A percentile compares a stretch with the other conserved stretches of the same genome.
Evolutionary conservation across 2,797 vertebrate species (phyloP).

Genomic region (Aphelocoma californica): DNA sequence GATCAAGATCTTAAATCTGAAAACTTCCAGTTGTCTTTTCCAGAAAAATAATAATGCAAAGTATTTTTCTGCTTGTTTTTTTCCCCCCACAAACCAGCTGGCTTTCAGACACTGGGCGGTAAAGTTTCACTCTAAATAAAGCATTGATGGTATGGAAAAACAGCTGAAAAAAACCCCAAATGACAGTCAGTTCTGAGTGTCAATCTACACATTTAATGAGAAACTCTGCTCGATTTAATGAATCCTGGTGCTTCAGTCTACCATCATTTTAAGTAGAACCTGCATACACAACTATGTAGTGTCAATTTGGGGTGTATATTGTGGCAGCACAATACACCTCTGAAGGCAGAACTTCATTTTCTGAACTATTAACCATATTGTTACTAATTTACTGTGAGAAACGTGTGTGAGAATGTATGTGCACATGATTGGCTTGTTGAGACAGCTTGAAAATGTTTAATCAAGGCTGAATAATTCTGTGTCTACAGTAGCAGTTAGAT

Average conservation of each 20-base stretch:
- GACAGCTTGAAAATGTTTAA: constrained; percentile 47
- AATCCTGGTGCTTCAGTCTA: constrained; percentile 58
- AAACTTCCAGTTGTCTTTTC: constrained; percentile 20
- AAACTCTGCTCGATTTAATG: constrained; percentile 72
- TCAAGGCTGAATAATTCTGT: constrained; percentile 19
- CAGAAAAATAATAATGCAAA: constrained; percentile 2
- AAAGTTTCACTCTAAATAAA: constrained; percentile 59
- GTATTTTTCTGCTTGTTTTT: constrained; percentile 10
- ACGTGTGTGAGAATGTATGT: neutral
- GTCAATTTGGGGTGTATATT: constrained; percentile 42
- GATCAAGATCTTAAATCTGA: constrained; percentile 32
- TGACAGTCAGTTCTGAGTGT: constrained; percentile 71
- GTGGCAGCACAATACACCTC: constrained; percentile 10
- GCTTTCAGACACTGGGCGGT: neutral
- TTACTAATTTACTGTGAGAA: constrained; percentile 58
- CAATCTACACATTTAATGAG: constrained; percentile 78
- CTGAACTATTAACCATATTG: constrained; percentile 53
- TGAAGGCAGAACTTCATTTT: constrained; percentile 44
- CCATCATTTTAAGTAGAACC: constrained; percentile 63
- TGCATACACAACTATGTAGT: constrained; percentile 19
- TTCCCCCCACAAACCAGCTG: neutral
- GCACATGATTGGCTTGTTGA: neutral
- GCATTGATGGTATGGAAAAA: constrained; percentile 20
- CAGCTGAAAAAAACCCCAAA: constrained; percentile 20
- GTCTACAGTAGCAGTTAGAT: neutral